Evolutionary conservation across 2,888 invertebrate genomes (phyloP).

Genomic region (Cephus rjabovi): DNA sequence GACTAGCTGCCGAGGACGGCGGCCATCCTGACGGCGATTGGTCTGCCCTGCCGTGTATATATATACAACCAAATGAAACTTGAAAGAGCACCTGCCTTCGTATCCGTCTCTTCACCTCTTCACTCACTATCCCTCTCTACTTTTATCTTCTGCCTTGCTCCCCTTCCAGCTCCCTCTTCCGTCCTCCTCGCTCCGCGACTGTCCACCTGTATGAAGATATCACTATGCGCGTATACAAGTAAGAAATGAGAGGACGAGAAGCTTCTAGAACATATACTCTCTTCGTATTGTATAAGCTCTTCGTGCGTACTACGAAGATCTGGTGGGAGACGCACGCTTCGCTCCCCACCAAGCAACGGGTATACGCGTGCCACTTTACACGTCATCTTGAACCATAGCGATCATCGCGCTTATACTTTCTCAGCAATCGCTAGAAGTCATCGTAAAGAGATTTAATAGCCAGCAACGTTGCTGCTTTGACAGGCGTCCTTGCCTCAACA

Average conservation of each 20-base stretch:
- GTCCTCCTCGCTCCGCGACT: not conserved
- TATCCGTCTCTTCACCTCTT: conserved; percentile 23
- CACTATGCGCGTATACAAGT: not conserved
- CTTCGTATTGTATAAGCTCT: not conserved
- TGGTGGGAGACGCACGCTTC: not conserved
- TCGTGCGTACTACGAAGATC: not conserved
- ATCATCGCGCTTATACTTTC: not conserved
- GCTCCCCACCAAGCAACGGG: not conserved
- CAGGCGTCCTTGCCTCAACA: not conserved
- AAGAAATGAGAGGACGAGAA: not conserved
- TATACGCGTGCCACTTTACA: not conserved
- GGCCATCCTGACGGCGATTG: not conserved
- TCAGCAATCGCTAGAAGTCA: not conserved
- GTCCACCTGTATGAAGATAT: not conserved
- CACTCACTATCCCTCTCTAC: conserved; percentile 33
- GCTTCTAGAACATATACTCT: not conserved
- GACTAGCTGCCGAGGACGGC: not conserved
- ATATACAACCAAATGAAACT: not conserved
- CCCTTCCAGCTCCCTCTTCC: not conserved
- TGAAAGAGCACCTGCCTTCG: not conserved
- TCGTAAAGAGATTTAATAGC: not conserved
- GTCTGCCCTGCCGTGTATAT: not conserved
- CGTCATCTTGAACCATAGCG: not conserved
- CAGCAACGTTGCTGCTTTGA: not conserved
- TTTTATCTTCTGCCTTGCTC: conserved; percentile 24